These are phyloP conservation scores for Pemphigus obesinymphae DNA, from an alignment of 1,140 invertebrate genomes.

Conservation along the genomic window DNA sequence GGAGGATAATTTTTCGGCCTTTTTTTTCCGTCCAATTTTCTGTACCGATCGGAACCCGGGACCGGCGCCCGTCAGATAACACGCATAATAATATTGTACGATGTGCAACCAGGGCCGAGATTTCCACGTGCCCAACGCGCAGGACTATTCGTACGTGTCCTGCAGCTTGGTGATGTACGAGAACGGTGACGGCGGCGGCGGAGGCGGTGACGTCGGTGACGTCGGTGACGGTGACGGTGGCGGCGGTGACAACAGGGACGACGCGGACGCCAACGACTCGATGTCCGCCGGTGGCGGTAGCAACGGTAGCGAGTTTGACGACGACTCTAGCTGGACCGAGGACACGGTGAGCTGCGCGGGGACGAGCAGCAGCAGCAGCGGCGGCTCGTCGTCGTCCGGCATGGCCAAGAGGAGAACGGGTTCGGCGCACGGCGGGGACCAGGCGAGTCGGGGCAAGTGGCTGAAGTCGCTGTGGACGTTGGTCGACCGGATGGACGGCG, in stretches of 20 bases:
- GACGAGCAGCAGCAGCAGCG: too few relatives aligned
- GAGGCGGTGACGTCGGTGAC: background rate
- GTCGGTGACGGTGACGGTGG: background rate
- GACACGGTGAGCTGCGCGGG: background rate
- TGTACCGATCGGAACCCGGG: too few relatives aligned
- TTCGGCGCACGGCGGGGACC: too few relatives aligned
- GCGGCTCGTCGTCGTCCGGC: background rate
- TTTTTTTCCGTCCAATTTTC: too few relatives aligned
- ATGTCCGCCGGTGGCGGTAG: background rate
- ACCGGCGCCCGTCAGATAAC: too few relatives aligned
- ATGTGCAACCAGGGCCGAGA: too few relatives aligned
- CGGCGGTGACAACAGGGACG: background rate
- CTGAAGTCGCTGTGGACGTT: conserved; percentile 10
- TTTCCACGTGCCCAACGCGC: background rate
- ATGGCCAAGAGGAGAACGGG: too few relatives aligned
- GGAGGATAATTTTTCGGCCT: too few relatives aligned
- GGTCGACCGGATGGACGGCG: background rate
- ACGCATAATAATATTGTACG: too few relatives aligned
- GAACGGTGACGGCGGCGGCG: background rate
- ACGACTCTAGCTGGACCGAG: background rate
- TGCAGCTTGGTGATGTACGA: background rate
- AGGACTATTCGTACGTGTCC: background rate
- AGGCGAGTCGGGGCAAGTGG: too few relatives aligned
- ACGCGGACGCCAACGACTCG: background rate
- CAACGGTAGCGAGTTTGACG: background rate